A percentile compares a stretch with the other conserved stretches of the same genome.
These are phyloP conservation scores for Ficedula albicollis DNA, from an alignment of 2,797 vertebrate genomes.

Conservation along the genomic window DNA sequence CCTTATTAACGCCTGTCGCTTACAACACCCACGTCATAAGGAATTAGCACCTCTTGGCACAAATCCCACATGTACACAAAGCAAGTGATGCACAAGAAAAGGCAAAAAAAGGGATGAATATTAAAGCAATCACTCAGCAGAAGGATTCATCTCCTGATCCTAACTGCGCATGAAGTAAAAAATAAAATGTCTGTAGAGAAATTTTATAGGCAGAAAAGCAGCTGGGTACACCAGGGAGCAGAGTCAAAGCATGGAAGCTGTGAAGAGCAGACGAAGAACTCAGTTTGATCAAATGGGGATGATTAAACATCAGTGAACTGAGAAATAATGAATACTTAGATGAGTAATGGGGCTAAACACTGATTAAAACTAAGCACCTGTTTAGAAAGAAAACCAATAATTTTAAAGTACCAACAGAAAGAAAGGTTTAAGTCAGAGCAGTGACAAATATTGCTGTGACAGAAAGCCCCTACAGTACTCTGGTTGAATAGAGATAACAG, in stretches of 20 bases:
- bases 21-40: constrained; percentile 28
- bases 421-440: background rate
- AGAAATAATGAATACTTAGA: constrained; percentile 31
- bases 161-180: background rate
- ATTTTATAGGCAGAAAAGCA: constrained; percentile 24
- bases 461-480: background rate
- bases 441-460: background rate
- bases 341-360: constrained; percentile 25
- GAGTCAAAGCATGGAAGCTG: constrained; percentile 16
- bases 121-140: constrained; percentile 49
- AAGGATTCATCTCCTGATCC: constrained; percentile 7
- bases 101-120: constrained; percentile 33
- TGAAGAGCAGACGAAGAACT: constrained; percentile 27
- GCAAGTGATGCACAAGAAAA: constrained; percentile 17
- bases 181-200: constrained; percentile 13
- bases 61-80: constrained; percentile 25
- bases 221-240: background rate
- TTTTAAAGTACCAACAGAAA: background rate
- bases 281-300: background rate
- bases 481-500: background rate
- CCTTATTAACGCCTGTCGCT: constrained; percentile 44
- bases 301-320: constrained; percentile 17
- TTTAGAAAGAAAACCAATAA: constrained; percentile 1
- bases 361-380: background rate
- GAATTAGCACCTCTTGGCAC: constrained; percentile 61